Percentiles rank a stretch among this genome's conserved stretches.
phyloP scores from a whole-genome alignment of 1,140 invertebrate genomes.

The Acromyrmex charruanus region DNA sequence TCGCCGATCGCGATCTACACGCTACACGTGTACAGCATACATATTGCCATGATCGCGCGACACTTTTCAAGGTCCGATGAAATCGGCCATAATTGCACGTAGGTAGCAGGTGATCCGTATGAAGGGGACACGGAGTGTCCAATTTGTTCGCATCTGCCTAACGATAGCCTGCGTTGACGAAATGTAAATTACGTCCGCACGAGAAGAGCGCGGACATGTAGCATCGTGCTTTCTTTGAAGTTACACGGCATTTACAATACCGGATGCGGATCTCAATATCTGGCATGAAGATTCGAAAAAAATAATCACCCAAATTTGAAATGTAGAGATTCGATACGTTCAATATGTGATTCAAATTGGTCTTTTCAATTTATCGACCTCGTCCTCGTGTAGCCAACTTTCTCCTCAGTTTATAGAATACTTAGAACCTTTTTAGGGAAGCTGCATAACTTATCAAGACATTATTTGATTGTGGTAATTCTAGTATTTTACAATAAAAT shows the following conservation, averaged over 20 bases:
- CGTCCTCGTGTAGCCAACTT: background rate
- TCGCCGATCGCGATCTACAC: conserved; percentile 64
- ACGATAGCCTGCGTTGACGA: conserved; percentile 82
- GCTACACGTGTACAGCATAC: conserved; percentile 39
- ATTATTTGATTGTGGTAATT: conserved; percentile 33
- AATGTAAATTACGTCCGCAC: conserved; percentile 79
- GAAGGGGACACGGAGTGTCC: conserved; percentile 76
- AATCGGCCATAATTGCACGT: conserved; percentile 82
- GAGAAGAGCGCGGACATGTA: conserved; percentile 47
- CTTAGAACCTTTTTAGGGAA: conserved; percentile 30
- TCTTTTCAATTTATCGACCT: background rate
- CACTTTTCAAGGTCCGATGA: conserved; percentile 80
- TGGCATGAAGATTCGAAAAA: background rate
- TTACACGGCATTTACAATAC: conserved; percentile 41
- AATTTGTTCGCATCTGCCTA: conserved; percentile 82
- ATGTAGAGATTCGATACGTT: background rate
- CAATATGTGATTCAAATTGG: background rate
- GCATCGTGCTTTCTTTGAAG: conserved; percentile 22
- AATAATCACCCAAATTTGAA: background rate
- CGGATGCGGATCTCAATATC: conserved; percentile 35
- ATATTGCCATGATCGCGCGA: conserved; percentile 76
- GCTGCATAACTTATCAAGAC: conserved; percentile 52
- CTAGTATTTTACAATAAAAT: background rate
- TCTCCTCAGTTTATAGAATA: conserved; percentile 1
- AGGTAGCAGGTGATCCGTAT: conserved; percentile 78